Evolutionary conservation across 2,888 invertebrate species (phyloP), one percentile per base, ranked within the genome.

Genomic region (Dryobota labecula): DNA sequence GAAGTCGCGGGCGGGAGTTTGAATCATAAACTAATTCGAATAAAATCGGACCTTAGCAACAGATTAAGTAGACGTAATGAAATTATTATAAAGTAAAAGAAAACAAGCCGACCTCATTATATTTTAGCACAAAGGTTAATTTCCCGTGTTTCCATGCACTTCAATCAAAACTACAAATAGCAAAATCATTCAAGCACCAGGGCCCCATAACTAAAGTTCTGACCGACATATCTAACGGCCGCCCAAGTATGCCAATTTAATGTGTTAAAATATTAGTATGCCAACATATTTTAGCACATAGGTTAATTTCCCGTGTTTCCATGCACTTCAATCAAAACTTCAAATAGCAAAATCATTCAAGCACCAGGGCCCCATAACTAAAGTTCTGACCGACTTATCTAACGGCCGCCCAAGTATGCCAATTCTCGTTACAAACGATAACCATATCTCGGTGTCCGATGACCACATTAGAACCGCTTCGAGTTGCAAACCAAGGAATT

Each of bases 401-500:
- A 86, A 84, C 86, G 84, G 83, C 76, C 84, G 77, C 77, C 81
- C 83, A 84, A 85, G 85, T 85, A 86, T 84, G 87, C 80, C 83
- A 85, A 86, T 86, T 86, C 87, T 86, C 77, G 85, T 85, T 76
- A 86, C 85, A 74, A 78, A 76, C 85, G 85, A 87, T 87, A 86
- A 87, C 79, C 84, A 63, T 86, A 86, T 86, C 86, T 83, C 71
- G 78, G 86, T 86, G 80, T 86, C 86, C 70, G 74, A 75, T 86
- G 78, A 78, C 82, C 77, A 83, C 86, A 87, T 86, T 86, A 85
- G 80, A 86, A 86, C 72, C 78, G 84, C 83, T 65, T 88, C 90
- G 80, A 57, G 84, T 90, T 90, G 89, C 91, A 84, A 78, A 71
- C 81, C 75, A 69, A 71, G 91, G 91, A 88, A 91, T 91, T 89